Evolutionary conservation across 2,888 invertebrate genomes (phyloP).

Genomic region (Microplitis manilae): DNA sequence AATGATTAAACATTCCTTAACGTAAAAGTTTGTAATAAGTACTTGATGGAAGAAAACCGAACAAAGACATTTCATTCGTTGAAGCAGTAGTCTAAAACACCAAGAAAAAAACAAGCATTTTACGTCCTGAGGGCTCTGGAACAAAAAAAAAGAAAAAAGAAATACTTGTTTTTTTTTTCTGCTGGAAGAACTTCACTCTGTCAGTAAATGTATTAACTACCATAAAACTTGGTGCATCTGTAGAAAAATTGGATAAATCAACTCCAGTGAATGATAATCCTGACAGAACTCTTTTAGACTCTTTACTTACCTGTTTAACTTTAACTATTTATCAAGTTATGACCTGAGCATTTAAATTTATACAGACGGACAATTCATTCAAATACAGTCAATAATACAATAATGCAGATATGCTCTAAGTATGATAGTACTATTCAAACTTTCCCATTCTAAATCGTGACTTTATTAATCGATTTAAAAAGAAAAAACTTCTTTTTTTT

Average conservation of each 20-base stretch:
- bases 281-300: constrained; percentile 6
- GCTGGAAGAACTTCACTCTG: constrained; percentile 22
- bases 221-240: constrained; percentile 29
- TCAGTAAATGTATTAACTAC: constrained; percentile 35
- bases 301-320: neutral
- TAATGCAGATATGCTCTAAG: neutral
- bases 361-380: neutral
- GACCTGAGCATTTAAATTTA: neutral
- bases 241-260: constrained; percentile 29
- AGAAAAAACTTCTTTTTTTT: neutral
- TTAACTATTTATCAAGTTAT: neutral
- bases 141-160: neutral
- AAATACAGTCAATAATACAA: neutral
- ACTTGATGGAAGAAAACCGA: constrained; percentile 22
- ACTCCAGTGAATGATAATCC: constrained; percentile 29
- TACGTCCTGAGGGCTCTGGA: neutral
- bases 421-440: neutral
- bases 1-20: constrained; percentile 9
- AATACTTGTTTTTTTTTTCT: constrained; percentile 21
- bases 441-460: constrained; percentile 12
- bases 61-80: constrained; percentile 16
- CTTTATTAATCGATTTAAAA: neutral
- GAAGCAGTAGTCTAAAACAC: constrained; percentile 14
- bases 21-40: constrained; percentile 21
- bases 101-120: constrained; percentile 15